phyloP scores from a whole-genome alignment of 2,797 vertebrate species.

The Chromobotia macracanthus region DNA sequence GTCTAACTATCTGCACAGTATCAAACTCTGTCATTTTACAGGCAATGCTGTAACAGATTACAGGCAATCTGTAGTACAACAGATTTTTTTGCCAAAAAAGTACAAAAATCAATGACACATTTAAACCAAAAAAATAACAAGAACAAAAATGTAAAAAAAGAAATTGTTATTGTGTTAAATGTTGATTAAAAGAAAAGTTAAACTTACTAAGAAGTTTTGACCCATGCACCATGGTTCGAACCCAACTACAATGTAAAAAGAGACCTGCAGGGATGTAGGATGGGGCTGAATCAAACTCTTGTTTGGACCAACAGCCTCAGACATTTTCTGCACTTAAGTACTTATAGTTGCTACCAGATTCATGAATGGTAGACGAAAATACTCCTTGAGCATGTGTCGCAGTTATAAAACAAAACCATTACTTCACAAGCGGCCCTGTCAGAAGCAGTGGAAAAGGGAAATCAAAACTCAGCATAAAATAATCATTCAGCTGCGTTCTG shows the following conservation, averaged over 20 bases:
- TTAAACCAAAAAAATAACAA: not conserved
- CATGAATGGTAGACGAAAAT: slow-evolving; percentile 61
- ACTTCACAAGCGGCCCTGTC: slow-evolving; percentile 86
- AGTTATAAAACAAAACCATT: slow-evolving; percentile 85
- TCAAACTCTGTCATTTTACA: slow-evolving; percentile 74
- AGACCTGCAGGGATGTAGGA: not conserved
- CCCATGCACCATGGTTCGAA: too few species aligned
- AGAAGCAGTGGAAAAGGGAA: slow-evolving; percentile 69
- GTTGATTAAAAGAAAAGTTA: not conserved
- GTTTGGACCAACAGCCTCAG: slow-evolving; percentile 12
- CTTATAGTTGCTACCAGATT: slow-evolving; percentile 55
- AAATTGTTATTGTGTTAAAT: slow-evolving; percentile 1
- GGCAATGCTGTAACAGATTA: slow-evolving; percentile 58
- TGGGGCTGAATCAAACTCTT: not conserved
- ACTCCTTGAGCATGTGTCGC: slow-evolving; percentile 73
- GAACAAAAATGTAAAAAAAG: not conserved
- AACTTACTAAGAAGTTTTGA: not conserved
- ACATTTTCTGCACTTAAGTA: slow-evolving; percentile 52
- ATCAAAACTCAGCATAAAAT: slow-evolving; percentile 79
- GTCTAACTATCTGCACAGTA: slow-evolving; percentile 77
- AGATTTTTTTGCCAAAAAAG: slow-evolving; percentile 9
- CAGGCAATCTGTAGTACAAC: slow-evolving; percentile 24
- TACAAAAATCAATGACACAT: too few species aligned
- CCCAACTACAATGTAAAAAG: not conserved
- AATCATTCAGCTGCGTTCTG: slow-evolving; percentile 87